Percentiles rank a stretch among this genome's conserved stretches.
These are phyloP conservation scores for Xerus rutilus DNA, from an alignment of 2,797 vertebrate genomes.

Conservation along the genomic window DNA sequence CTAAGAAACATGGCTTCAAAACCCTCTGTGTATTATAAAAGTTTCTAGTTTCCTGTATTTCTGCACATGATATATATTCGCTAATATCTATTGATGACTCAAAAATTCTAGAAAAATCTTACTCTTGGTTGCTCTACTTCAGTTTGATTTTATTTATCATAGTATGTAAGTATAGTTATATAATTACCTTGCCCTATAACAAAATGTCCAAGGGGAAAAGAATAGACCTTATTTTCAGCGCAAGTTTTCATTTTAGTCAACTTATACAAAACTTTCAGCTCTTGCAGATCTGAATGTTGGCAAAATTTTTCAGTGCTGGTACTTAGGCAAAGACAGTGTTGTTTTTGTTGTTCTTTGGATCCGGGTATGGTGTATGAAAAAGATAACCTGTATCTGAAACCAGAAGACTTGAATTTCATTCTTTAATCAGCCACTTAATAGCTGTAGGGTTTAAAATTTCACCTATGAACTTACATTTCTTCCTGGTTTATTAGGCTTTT, in stretches of 20 bases:
- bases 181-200: background rate
- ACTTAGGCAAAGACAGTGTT: accelerated
- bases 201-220: background rate
- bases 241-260: background rate
- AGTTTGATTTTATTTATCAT: background rate
- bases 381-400: background rate
- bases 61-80: background rate
- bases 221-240: background rate
- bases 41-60: background rate
- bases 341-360: too few species aligned
- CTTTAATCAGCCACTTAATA: background rate
- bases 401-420: background rate
- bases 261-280: background rate
- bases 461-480: background rate
- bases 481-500: background rate
- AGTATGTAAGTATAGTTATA: too few species aligned
- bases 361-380: background rate
- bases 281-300: background rate
- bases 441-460: background rate
- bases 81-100: background rate
- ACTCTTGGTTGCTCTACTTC: background rate
- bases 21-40: background rate
- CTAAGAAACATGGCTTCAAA: background rate
- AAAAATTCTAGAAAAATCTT: background rate
- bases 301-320: too few species aligned